Evolutionary conservation across 35 echinoderm and acorn worm genomes (phyloP), one percentile per base, ranked within the genome.

Genomic region (Hemicentrotus pulcherrimus): DNA sequence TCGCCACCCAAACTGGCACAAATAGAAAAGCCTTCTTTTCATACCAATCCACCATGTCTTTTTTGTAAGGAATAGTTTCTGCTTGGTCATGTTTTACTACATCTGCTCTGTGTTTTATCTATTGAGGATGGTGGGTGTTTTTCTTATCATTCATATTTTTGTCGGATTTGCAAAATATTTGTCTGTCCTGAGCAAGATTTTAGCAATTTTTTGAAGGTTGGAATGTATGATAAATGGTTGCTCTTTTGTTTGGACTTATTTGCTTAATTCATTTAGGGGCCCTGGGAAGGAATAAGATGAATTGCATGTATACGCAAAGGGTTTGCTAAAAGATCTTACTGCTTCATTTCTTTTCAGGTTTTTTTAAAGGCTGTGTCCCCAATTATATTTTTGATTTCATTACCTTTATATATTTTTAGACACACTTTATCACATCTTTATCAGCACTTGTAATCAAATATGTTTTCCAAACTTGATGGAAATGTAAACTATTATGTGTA

Each of bases 21-120:
- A 90, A 90, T 45, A 47, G 88, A 90, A 47, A 33, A 90, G 32
- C 88, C 46, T 90, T 90, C 32, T 90, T 90, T 45, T 90, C 32
- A 33, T 90, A 90, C 46, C 32, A 18, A 28, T 90, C 88, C 46
- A 45, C 88, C 88, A 90, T 90, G 88, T 90, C 88, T 47, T 90
- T 89, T 90, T 33, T 45, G 46, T 45, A 47, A 33, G 46, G 32
- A 90, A 90, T 90, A 90, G 88, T 90, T 90, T 90, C 88, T 90
- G 88, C 88, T 47, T 90, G 88, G 88, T 47, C 46, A 47, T 90
- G 32, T 90, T 90, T 47, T 90, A 78, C 28, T 78, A 6, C 65
- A 78, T 78, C 65, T 28, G 24, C 65, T 78, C 65, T 18, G 19
- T 78, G 22, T 78, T 78, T 78, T 78, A 78, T 78, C 65, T 78